Percentiles rank a stretch among this genome's conserved stretches.
These are phyloP conservation scores for Toxotes jaculatrix DNA, from an alignment of 2,113 vertebrate species.

Conservation along the genomic window DNA sequence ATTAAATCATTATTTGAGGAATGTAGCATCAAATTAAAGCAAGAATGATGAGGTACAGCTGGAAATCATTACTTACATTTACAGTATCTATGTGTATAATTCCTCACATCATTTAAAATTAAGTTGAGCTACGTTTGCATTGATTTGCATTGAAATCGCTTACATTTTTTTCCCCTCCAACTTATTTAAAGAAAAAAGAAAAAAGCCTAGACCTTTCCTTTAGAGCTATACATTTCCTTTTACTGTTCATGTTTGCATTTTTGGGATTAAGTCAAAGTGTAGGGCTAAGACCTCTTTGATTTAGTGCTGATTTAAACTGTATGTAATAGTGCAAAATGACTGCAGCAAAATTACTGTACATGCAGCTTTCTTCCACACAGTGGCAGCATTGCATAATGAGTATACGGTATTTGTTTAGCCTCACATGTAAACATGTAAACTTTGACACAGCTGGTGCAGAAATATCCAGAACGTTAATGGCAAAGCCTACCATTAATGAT, in stretches of 20 bases:
- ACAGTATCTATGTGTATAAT: no score
- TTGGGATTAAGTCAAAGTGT: not conserved
- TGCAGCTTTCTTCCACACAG: slow-evolving; percentile 63
- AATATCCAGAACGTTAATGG: not conserved
- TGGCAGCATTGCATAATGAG: slow-evolving; percentile 59
- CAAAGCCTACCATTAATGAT: no score
- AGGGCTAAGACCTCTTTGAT: not conserved
- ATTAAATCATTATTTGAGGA: no score
- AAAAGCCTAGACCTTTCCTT: no score
- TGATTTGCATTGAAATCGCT: no score
- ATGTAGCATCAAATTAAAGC: not conserved
- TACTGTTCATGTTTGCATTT: not conserved
- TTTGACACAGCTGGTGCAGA: not conserved
- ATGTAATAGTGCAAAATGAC: not conserved
- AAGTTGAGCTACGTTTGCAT: no score
- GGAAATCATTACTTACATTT: not conserved
- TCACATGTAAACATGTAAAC: not conserved
- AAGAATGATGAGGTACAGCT: not conserved
- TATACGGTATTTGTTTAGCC: not conserved
- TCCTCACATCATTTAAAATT: no score
- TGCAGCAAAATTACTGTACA: slow-evolving; percentile 15
- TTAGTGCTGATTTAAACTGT: not conserved
- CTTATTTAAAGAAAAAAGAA: no score
- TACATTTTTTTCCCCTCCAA: no score
- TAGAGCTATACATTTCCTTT: not conserved